These are phyloP conservation scores for Thalassaphorura encarpata DNA, from an alignment of 1,140 invertebrate species.

Conservation along the genomic window DNA sequence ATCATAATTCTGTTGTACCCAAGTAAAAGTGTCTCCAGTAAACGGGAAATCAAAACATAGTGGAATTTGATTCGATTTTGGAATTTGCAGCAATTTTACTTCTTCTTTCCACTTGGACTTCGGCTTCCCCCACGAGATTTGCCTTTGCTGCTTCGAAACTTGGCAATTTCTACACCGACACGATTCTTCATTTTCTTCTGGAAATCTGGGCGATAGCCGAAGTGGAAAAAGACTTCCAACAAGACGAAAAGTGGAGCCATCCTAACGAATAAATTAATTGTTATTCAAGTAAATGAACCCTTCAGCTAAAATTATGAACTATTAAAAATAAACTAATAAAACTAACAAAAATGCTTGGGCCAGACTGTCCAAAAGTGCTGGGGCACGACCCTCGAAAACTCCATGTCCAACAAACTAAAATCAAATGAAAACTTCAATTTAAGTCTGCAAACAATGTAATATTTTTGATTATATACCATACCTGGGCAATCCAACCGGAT, in stretches of 20 bases:
- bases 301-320: not conserved
- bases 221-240: slow-evolving; percentile 29
- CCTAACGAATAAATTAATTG: slow-evolving; percentile 9
- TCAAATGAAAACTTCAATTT: not conserved
- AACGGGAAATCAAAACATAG: no score
- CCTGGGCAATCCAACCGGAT: slow-evolving; percentile 30
- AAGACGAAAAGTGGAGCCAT: slow-evolving; percentile 34
- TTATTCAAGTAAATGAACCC: not conserved
- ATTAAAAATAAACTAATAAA: not conserved
- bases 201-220: slow-evolving; percentile 32
- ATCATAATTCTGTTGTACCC: no score
- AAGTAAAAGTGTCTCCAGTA: no score
- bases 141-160: not conserved
- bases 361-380: slow-evolving; percentile 31
- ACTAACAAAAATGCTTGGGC: slow-evolving; percentile 30
- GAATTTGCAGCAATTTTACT: no score
- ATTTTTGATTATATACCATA: slow-evolving; percentile 15
- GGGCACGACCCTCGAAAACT: slow-evolving; percentile 32
- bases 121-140: not conserved
- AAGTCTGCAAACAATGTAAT: not conserved
- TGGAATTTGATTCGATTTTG: no score
- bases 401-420: slow-evolving; percentile 33
- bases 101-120: not conserved
- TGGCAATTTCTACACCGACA: slow-evolving; percentile 26
- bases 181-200: slow-evolving; percentile 25